These are phyloP conservation scores for Larimichthys crocea DNA, from an alignment of 2,113 vertebrate genomes.

Conservation along the genomic window DNA sequence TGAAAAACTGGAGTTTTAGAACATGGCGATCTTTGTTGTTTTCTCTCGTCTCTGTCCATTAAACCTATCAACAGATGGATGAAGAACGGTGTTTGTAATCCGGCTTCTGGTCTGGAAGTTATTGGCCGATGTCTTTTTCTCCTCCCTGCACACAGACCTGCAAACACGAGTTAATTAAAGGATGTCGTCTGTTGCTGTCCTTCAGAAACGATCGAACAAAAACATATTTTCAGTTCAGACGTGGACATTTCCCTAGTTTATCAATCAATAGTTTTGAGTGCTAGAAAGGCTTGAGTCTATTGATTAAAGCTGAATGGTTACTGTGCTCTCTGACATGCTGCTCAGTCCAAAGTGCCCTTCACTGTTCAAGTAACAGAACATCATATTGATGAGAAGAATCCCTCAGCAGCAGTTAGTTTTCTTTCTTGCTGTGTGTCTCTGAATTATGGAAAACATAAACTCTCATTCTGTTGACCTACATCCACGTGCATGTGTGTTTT, in stretches of 20 bases:
- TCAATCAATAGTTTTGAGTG: constrained; percentile 70
- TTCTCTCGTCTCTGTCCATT: constrained; percentile 49
- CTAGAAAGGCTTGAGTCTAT: constrained; percentile 63
- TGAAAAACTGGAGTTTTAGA: neutral
- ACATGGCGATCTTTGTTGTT: constrained; percentile 6
- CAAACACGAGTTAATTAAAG: constrained; percentile 64
- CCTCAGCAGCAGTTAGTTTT: neutral
- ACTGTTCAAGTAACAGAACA: constrained; percentile 46
- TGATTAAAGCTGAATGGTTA: constrained; percentile 60
- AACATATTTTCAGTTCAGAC: constrained; percentile 47
- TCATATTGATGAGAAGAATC: constrained; percentile 38
- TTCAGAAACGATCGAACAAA: constrained; percentile 48
- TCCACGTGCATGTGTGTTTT: neutral
- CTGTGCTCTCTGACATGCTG: constrained; percentile 38
- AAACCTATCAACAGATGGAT: constrained; percentile 53
- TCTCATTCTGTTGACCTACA: neutral
- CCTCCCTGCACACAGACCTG: neutral
- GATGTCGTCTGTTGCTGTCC: constrained; percentile 67
- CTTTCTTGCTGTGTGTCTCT: neutral
- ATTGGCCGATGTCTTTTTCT: constrained; percentile 56
- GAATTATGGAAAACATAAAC: neutral
- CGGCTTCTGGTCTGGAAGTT: constrained; percentile 75
- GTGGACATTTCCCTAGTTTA: constrained; percentile 48
- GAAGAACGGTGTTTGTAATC: constrained; percentile 66
- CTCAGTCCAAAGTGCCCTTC: constrained; percentile 40